Evolutionary conservation across 2,888 invertebrate species (phyloP).

Genomic region (Melitaea athalia): DNA sequence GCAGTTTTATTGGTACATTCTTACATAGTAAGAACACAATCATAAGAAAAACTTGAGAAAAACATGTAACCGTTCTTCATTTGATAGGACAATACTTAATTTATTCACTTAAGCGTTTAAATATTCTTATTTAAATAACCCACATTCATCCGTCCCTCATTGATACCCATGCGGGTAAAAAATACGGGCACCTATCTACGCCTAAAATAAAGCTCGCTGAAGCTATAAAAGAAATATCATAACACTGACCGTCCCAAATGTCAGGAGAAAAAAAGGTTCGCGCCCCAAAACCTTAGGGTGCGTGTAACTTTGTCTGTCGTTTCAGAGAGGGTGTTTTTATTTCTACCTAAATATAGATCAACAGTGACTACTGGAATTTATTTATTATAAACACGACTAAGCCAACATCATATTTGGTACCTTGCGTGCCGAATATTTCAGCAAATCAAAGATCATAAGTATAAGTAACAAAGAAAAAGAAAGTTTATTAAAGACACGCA

Average conservation of each 20-base stretch:
- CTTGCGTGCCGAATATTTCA: constrained; percentile 13
- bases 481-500: constrained; percentile 26
- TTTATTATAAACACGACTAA: constrained; percentile 5
- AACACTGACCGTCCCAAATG: constrained; percentile 56
- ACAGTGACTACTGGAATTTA: constrained; percentile 41
- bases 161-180: constrained; percentile 68
- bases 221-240: constrained; percentile 67
- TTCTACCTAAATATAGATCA: constrained; percentile 70
- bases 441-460: neutral
- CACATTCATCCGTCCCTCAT: constrained; percentile 48
- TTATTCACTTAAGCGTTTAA: constrained; percentile 21
- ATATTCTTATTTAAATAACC: constrained; percentile 31
- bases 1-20: neutral
- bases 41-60: neutral
- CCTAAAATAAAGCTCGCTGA: constrained; percentile 46
- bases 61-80: neutral
- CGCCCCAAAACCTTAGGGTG: constrained; percentile 33
- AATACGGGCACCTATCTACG: constrained; percentile 51
- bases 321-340: constrained; percentile 53
- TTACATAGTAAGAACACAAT: neutral
- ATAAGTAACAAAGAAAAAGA: too few relatives aligned
- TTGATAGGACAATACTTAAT: neutral
- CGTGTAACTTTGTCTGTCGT: constrained; percentile 15
- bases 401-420: constrained; percentile 3
- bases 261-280: constrained; percentile 29